Base-by-base conservation (phyloP, 2,797 vertebrate species). In the Hippoglossus hippoglossus region DNA sequence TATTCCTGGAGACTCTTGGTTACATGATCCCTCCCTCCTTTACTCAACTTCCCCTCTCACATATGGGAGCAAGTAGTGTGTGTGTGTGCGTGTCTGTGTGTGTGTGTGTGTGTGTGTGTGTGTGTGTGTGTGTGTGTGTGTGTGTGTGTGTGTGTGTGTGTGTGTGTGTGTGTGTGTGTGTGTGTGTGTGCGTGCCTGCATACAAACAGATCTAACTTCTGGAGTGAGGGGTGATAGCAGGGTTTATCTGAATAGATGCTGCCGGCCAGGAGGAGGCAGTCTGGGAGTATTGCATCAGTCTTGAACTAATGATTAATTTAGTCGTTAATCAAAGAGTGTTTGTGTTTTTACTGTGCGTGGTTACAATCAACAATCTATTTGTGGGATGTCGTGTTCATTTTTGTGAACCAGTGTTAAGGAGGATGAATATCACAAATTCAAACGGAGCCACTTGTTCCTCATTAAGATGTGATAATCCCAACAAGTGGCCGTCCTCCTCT, bases 21-120 rank as follows among this genome's bases (percentile, higher is more conserved):
- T 85, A 86, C 83, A 86, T 85, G 88, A 90, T 87, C 90, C 88
- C 90, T 85, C 87, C 89, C 75, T 89, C 81, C 62, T 80, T 85
- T 84, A 72, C 83, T 82, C 86, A 75, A 82, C 87, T 73, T 77
- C 83, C 84, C 82, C 81, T 86, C 83, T 71, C 87, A 89, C 88
- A 91, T 91, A 89, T 92, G 90, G 88, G 85, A 92, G 84, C 83
- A 86, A 89, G 89, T 82, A 85, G 52, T 81, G 77, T 65, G 36
- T 39, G 36, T 41, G 11, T 41, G 39, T 41, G 39, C 78, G 75
- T 79, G 71, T 39, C 24, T 69, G 79, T 84, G 81, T 83, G 79
- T 74, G 78, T 73, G 63, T 36, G 34, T 46, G 47, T 70, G 25
- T 78, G 63, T 41, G 11, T 41, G 39, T 41, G 39, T 78, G 75